These are phyloP conservation scores for Drosophila kambysellisi DNA, from an alignment of 2,888 invertebrate species.

Conservation along the genomic window DNA sequence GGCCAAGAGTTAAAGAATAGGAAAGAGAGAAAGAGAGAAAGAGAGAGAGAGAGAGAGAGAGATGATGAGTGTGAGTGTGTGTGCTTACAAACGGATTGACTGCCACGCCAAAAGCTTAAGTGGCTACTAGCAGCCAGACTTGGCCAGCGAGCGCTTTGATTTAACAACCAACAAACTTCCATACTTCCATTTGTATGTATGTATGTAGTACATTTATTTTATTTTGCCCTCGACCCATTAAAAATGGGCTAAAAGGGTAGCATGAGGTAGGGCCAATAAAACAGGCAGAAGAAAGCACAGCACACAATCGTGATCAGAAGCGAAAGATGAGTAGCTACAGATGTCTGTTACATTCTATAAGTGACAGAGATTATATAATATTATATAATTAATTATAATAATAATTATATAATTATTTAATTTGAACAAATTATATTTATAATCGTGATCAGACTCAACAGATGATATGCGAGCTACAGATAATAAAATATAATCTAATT, in stretches of 20 bases:
- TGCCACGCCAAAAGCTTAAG: conserved; percentile 79
- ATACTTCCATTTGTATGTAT: conserved; percentile 13
- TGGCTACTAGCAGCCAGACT: conserved; percentile 59
- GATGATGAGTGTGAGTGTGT: neutral
- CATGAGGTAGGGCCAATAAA: neutral
- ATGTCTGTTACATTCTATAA: neutral
- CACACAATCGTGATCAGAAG: neutral
- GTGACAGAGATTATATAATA: neutral
- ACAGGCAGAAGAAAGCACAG: too few relatives aligned
- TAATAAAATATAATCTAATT: neutral
- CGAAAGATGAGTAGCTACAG: neutral
- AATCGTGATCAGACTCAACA: neutral
- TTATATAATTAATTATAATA: neutral
- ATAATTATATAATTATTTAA: neutral
- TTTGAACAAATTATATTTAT: neutral
- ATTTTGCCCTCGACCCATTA: conserved; percentile 8
- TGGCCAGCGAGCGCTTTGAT: conserved; percentile 59
- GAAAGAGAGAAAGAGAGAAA: neutral
- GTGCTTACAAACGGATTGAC: conserved; percentile 75
- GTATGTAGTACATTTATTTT: neutral
- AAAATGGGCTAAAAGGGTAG: neutral
- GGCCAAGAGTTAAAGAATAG: conserved; percentile 24
- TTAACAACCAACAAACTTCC: conserved; percentile 52
- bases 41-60: neutral
- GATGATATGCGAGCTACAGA: neutral